These are phyloP conservation scores for Podarcis siculus DNA, from an alignment of 2,797 vertebrate genomes.

Conservation along the genomic window DNA sequence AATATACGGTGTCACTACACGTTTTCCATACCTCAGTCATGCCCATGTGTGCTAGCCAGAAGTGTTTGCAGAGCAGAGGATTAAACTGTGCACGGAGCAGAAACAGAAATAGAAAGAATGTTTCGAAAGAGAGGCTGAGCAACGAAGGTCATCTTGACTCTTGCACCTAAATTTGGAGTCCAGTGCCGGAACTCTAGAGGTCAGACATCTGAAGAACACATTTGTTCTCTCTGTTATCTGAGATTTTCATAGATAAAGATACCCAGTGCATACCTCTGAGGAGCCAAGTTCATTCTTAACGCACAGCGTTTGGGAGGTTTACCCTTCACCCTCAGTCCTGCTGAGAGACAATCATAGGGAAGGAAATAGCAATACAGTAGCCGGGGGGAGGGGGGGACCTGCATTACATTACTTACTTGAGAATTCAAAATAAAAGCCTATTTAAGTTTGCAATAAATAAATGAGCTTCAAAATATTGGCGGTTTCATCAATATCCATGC, in stretches of 20 bases:
- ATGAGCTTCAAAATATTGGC: constrained; percentile 41
- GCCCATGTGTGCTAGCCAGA: constrained; percentile 36
- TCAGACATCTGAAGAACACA: constrained; percentile 66
- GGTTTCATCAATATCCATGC: constrained; percentile 55
- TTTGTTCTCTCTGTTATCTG: constrained; percentile 72
- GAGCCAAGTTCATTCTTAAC: constrained; percentile 29
- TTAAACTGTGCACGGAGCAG: constrained; percentile 35
- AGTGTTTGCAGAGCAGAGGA: constrained; percentile 47
- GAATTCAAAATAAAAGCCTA: constrained; percentile 42
- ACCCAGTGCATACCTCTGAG: constrained; percentile 42
- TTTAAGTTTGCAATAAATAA: constrained; percentile 43
- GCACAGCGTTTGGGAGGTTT: constrained; percentile 51
- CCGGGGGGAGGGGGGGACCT: neutral
- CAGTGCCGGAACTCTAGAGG: constrained; percentile 51
- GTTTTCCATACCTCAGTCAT: constrained; percentile 39
- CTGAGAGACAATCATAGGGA: constrained; percentile 32
- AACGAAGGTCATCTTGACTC: constrained; percentile 63
- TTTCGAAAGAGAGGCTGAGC: constrained; percentile 57
- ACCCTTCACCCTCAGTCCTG: constrained; percentile 39
- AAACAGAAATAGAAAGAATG: constrained; percentile 76
- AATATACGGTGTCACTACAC: constrained; percentile 32
- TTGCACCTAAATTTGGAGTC: constrained; percentile 65
- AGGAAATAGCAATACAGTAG: neutral
- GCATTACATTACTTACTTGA: constrained; percentile 17
- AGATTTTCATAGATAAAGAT: constrained; percentile 58